Percentiles rank a stretch among this genome's conserved stretches.
phyloP scores from a whole-genome alignment of 2,888 invertebrate genomes.

The Tenthredo livida region DNA sequence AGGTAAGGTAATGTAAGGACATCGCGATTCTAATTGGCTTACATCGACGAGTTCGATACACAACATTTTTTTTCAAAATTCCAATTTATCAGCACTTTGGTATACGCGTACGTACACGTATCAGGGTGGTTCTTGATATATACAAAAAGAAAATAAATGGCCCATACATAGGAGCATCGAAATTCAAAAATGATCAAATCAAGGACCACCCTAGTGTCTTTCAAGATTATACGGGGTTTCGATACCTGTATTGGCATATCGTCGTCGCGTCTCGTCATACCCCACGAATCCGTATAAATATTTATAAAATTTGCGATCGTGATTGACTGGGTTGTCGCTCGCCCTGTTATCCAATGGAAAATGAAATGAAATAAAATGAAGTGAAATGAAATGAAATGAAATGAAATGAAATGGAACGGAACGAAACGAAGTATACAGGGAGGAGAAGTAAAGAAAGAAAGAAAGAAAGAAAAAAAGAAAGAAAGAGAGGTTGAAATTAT shows the following conservation, averaged over 20 bases:
- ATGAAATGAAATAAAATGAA: too few species aligned
- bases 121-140: too few species aligned
- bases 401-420: not conserved
- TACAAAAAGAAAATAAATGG: too few species aligned
- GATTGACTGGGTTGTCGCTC: too few species aligned
- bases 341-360: too few species aligned
- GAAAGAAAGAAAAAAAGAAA: not conserved
- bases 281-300: too few species aligned
- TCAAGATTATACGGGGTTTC: too few species aligned
- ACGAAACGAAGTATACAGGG: not conserved
- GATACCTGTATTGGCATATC: too few species aligned
- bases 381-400: not conserved
- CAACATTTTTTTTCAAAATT: not conserved
- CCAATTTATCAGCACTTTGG: not conserved
- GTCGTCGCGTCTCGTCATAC: too few species aligned
- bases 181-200: too few species aligned
- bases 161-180: not conserved
- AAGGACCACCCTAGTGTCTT: too few species aligned
- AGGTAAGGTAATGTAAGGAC: not conserved
- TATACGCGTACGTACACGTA: not conserved
- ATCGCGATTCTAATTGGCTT: not conserved
- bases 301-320: too few species aligned
- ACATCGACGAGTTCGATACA: not conserved
- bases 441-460: not conserved
- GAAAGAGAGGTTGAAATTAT: not conserved